These are phyloP conservation scores for Tetramorium simillimum DNA, from an alignment of 1,140 invertebrate species.

Conservation along the genomic window DNA sequence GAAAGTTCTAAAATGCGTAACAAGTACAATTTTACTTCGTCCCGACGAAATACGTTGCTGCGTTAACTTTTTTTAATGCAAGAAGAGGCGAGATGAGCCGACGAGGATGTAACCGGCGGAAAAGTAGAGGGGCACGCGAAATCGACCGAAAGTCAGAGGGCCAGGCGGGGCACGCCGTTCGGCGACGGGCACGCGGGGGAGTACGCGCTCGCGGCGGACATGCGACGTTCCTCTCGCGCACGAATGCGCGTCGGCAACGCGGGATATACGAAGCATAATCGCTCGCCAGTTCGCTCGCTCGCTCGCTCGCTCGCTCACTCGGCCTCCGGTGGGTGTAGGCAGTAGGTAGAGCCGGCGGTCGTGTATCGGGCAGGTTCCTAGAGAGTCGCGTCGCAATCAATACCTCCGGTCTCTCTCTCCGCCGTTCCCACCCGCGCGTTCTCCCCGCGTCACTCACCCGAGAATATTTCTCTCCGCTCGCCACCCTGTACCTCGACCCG, in stretches of 20 bases:
- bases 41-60: not conserved
- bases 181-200: not conserved
- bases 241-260: slow-evolving; percentile 63
- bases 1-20: not conserved
- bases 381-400: slow-evolving; percentile 84
- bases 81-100: too few species aligned
- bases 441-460: slow-evolving; percentile 74
- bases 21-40: not conserved
- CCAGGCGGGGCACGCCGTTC: not conserved
- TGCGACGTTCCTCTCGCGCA: slow-evolving; percentile 52
- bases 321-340: slow-evolving; percentile 65
- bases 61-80: not conserved
- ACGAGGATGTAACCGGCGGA: not conserved
- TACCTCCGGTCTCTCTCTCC: slow-evolving; percentile 79
- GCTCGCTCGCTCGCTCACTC: not conserved
- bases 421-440: slow-evolving; percentile 66
- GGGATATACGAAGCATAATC: slow-evolving; percentile 69
- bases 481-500: slow-evolving; percentile 73
- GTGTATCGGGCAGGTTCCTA: slow-evolving; percentile 79
- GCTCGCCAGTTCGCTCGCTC: slow-evolving; percentile 23
- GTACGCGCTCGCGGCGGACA: slow-evolving; percentile 1
- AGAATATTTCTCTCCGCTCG: slow-evolving; percentile 73
- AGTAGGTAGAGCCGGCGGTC: slow-evolving; percentile 68
- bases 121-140: not conserved
- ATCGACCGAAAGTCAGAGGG: slow-evolving; percentile 18